A percentile compares a stretch with the other conserved stretches of the same genome.
phyloP scores from a whole-genome alignment of 2,888 invertebrate species.

The Caprella mutica region DNA sequence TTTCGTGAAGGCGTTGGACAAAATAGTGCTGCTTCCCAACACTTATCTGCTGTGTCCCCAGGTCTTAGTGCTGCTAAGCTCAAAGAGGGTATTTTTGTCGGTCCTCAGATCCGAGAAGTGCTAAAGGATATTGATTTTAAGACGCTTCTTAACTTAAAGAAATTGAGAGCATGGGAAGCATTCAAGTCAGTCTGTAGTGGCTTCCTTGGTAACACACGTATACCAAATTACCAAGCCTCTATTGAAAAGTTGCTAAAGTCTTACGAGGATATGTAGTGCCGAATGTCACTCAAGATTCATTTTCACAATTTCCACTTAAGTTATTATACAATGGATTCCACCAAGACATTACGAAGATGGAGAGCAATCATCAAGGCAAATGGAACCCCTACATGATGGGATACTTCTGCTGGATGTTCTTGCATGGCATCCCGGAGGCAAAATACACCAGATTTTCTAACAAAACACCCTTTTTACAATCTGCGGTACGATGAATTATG shows the following conservation, averaged over 20 bases:
- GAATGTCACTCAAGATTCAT: slow-evolving; percentile 2
- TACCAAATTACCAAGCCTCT: background rate
- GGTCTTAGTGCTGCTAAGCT: slow-evolving; percentile 13
- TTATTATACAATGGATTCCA: background rate
- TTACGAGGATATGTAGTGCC: slow-evolving; percentile 2
- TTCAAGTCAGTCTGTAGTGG: background rate
- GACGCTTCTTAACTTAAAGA: slow-evolving; percentile 1
- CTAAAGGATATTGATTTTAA: background rate
- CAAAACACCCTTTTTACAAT: background rate
- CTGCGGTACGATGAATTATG: background rate
- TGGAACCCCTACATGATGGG: background rate
- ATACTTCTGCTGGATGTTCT: background rate
- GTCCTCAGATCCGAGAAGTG: slow-evolving; percentile 8
- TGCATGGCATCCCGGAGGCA: background rate
- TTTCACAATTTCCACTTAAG: background rate
- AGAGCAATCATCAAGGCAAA: background rate
- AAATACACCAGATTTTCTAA: slow-evolving; percentile 5
- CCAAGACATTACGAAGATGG: background rate
- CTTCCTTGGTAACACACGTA: background rate
- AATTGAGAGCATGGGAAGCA: slow-evolving; percentile 7
- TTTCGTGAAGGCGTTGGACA: slow-evolving; percentile 18
- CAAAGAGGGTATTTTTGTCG: slow-evolving; percentile 15
- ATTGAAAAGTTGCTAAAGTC: slow-evolving; percentile 12
- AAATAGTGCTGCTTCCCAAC: slow-evolving; percentile 7
- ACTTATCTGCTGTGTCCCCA: slow-evolving; percentile 14